Conservation (phyloP, 2,113 vertebrate genomes). For the Hippocampus guttulatus region DNA sequence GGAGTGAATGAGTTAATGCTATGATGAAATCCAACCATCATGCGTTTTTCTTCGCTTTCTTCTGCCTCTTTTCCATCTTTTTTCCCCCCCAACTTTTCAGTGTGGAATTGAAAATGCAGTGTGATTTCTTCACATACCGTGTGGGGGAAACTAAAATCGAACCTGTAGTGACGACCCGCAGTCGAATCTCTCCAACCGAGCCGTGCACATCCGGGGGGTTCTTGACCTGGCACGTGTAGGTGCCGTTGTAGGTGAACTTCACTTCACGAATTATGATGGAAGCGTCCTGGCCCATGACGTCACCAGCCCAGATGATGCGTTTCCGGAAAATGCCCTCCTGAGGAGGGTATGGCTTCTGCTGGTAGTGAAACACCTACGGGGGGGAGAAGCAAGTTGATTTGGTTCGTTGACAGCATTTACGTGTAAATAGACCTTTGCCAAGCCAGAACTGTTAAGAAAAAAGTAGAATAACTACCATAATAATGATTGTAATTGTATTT, state of each 20-base stretch:
- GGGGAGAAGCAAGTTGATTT: too few relatives aligned
- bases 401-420: too few relatives aligned
- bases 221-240: conserved; percentile 86
- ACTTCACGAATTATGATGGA: conserved; percentile 81
- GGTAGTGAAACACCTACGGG: conserved; percentile 81
- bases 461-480: too few relatives aligned
- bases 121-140: neutral
- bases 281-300: conserved; percentile 73
- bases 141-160: neutral
- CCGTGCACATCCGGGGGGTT: conserved; percentile 88
- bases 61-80: too few relatives aligned
- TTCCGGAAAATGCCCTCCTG: conserved; percentile 74
- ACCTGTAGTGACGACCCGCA: conserved; percentile 80
- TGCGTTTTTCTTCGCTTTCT: too few relatives aligned
- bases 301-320: conserved; percentile 80
- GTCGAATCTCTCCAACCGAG: conserved; percentile 73
- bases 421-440: neutral
- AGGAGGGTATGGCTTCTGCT: conserved; percentile 68
- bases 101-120: neutral
- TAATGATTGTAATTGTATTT: too few relatives aligned
- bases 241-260: conserved; percentile 85
- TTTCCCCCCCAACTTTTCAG: too few relatives aligned
- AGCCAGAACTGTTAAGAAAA: too few relatives aligned
- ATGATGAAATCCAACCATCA: neutral
- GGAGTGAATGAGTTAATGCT: neutral